Percentiles rank a stretch among this genome's conserved stretches.
phyloP scores from a whole-genome alignment of 2,888 invertebrate genomes.

The Eilema griseolum region DNA sequence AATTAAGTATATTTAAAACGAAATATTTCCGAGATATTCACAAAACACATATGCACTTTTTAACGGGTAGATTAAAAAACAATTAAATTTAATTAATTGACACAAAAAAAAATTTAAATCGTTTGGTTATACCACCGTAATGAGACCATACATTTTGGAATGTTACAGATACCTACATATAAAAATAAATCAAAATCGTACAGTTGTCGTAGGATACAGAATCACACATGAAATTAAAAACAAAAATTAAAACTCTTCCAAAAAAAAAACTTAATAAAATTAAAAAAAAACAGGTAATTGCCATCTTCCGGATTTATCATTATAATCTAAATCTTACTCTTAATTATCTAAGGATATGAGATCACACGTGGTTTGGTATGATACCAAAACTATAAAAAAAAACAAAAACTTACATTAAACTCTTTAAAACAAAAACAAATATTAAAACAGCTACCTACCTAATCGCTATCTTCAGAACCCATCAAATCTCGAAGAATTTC shows the following conservation, averaged over 20 bases:
- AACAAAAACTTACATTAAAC: constrained; percentile 8
- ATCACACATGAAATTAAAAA: constrained; percentile 4
- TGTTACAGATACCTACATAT: constrained; percentile 12
- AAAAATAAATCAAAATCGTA: constrained; percentile 10
- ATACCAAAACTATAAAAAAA: constrained; percentile 1
- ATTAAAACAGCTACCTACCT: constrained; percentile 17
- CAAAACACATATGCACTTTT: too few relatives aligned
- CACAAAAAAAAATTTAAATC: constrained; percentile 12
- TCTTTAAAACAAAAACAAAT: constrained; percentile 17
- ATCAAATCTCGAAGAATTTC: constrained; percentile 31
- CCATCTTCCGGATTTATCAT: constrained; percentile 3
- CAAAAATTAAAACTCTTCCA: constrained; percentile 1
- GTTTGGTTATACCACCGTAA: constrained; percentile 12
- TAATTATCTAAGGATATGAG: constrained; percentile 7
- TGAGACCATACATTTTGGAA: constrained; percentile 13
- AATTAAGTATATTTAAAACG: too few relatives aligned
- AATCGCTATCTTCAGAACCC: constrained; percentile 16
- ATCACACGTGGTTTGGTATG: constrained; percentile 12
- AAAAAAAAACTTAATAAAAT: too few relatives aligned
- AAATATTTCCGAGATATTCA: too few relatives aligned
- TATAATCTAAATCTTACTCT: constrained; percentile 4
- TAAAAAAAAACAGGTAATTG: too few relatives aligned
- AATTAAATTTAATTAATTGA: too few relatives aligned
- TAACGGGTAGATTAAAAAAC: too few relatives aligned
- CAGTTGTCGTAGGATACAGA: constrained; percentile 2